A percentile compares a stretch with the other conserved stretches of the same genome.
These are phyloP conservation scores for Lasioglossum zephyrum DNA, from an alignment of 2,888 invertebrate genomes.

Conservation along the genomic window DNA sequence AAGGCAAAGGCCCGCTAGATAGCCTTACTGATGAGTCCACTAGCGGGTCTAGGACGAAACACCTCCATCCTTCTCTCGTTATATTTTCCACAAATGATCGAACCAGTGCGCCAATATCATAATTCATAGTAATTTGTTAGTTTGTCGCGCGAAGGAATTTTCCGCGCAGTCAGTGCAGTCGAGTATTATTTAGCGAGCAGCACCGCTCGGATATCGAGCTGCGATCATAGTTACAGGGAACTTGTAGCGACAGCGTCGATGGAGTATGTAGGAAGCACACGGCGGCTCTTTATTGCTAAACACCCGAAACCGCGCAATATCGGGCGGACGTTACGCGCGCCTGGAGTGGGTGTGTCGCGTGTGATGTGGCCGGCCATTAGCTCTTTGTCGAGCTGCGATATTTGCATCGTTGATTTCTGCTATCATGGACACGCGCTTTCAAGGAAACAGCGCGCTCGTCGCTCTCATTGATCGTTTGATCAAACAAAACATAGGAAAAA, in stretches of 20 bases:
- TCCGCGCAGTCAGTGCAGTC: background rate
- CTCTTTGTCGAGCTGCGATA: conserved; percentile 73
- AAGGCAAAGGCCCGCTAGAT: no score
- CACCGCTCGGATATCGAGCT: background rate
- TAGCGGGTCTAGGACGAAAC: no score
- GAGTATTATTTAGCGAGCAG: no score
- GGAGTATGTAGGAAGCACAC: conserved; percentile 68
- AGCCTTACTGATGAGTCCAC: no score
- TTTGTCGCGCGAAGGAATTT: background rate
- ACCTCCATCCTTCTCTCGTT: no score
- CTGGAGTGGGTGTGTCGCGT: conserved; percentile 71
- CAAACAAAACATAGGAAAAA: background rate
- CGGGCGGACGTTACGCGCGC: conserved; percentile 69
- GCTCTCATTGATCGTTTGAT: background rate
- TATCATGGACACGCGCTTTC: conserved; percentile 40
- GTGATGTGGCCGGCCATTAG: conserved; percentile 76
- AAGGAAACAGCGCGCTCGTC: background rate
- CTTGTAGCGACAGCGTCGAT: conserved; percentile 31
- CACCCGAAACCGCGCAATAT: conserved; percentile 80
- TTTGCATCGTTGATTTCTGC: conserved; percentile 75
- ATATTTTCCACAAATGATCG: no score
- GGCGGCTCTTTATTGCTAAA: conserved; percentile 77
- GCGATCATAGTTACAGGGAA: conserved; percentile 8
- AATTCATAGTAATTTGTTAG: no score
- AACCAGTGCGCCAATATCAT: no score